These are phyloP conservation scores for Erithacus rubecula DNA, from an alignment of 2,797 vertebrate species.

Conservation along the genomic window DNA sequence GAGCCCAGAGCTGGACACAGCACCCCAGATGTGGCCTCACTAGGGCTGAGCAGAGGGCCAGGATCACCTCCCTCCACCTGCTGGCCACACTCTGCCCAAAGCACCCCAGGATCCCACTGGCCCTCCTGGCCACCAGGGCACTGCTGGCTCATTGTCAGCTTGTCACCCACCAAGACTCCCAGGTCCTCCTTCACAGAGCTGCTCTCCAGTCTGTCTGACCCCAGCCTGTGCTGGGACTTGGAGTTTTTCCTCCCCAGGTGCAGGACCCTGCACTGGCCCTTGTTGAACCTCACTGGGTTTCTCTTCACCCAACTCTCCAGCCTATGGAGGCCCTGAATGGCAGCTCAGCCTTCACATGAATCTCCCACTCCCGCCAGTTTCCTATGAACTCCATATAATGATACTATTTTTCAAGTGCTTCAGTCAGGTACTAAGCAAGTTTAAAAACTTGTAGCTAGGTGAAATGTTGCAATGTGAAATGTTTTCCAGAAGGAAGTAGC, in stretches of 20 bases:
- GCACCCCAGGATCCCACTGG: too few relatives aligned
- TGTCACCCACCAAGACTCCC: background rate
- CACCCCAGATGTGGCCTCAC: background rate
- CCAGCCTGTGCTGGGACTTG: background rate
- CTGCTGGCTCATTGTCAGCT: background rate
- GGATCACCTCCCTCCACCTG: too few relatives aligned
- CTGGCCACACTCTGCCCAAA: too few relatives aligned
- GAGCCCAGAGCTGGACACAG: background rate
- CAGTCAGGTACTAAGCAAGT: background rate
- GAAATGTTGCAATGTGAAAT: background rate
- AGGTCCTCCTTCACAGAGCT: background rate
- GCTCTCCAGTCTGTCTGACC: background rate
- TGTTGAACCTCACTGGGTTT: accelerated
- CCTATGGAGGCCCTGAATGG: background rate
- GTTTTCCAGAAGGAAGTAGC: background rate
- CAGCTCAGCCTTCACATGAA: background rate
- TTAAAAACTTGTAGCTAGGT: background rate
- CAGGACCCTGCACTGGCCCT: background rate
- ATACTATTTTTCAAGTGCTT: background rate
- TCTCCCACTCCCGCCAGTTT: background rate
- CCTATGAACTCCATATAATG: background rate
- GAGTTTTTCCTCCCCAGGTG: background rate
- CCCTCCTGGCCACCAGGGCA: too few relatives aligned
- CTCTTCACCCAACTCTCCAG: background rate
- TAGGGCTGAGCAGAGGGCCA: accelerated